A percentile compares a stretch with the other conserved stretches of the same genome.
phyloP scores from a whole-genome alignment of 2,113 vertebrate genomes.

The Philantomba maxwellii region DNA sequence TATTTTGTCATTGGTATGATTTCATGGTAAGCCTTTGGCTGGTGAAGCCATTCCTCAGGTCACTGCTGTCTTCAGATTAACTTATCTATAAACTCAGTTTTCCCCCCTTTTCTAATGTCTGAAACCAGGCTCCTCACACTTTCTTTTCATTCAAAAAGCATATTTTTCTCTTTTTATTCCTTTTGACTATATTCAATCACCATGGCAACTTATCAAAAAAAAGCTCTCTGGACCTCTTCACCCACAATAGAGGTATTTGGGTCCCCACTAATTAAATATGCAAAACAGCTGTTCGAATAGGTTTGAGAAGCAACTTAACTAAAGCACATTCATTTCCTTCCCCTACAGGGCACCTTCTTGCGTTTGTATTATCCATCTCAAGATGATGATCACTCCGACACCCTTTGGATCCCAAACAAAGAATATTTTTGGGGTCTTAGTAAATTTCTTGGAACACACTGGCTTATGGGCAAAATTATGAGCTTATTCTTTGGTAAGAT shows the following conservation, averaged over 20 bases:
- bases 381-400: constrained; percentile 66
- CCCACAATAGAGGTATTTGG: not conserved
- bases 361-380: constrained; percentile 93
- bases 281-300: not conserved
- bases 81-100: not conserved
- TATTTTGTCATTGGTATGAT: not conserved
- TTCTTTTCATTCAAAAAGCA: not conserved
- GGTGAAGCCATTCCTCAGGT: not conserved
- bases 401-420: constrained; percentile 88
- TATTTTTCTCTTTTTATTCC: not conserved
- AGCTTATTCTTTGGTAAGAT: constrained; percentile 87
- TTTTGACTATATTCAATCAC: not conserved
- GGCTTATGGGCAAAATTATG: constrained; percentile 81
- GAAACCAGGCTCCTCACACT: not conserved
- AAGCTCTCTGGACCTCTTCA: not conserved
- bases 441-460: constrained; percentile 88
- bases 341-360: constrained; percentile 88
- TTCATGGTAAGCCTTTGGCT: not conserved
- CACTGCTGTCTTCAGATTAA: not conserved
- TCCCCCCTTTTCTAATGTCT: not conserved
- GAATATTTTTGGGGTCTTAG: constrained; percentile 92
- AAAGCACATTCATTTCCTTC: not conserved
- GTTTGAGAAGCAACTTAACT: not conserved
- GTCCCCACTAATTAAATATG: not conserved
- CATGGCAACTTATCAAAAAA: not conserved